Base-by-base conservation (phyloP, 2,113 vertebrate genomes). In the Cyanoramphus novaezelandiae region DNA sequence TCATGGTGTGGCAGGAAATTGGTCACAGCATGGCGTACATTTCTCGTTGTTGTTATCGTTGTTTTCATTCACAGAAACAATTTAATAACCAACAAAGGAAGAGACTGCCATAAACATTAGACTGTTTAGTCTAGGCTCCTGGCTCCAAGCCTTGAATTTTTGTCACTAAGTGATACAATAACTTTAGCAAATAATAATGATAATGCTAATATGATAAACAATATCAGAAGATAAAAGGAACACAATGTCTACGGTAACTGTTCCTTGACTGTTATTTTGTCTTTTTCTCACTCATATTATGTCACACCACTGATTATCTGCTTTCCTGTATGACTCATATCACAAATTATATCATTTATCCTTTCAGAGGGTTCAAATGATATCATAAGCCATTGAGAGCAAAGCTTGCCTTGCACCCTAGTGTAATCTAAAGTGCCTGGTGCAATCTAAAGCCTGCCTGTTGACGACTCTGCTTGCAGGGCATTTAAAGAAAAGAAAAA, bases 21-120 rank as follows among this genome's bases (percentile, higher is more conserved):
- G 72, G 75, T 77, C 91, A 77, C 20, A n/a, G 76, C 84, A 4
- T 82, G 89, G 76, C 43, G 64, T 18, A 33, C 57, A 7, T 90
- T 87, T 90, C 72, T 86, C 24, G 63, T 94, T 25, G 0, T 71
- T 70, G 69, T 90, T 92, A 88, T 94, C 57, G 0, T 53, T 81
- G 81, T 86, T 97, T 96, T 86, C 84, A 86, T 88, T 94, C 84
- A 93, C 71, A 96, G 84, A 87, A 97, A 80, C 53, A 79, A 74
- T 94, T 96, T 93, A 88, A 94, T 85, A 94, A 90, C 23, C 86
- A 82, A 49, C 76, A 88, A 84, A 88, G 86, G 89, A 97, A 97
- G 89, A 87, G 74, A 55, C 62, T 90, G 85, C 69, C 87, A 77
- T 69, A 68, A 96, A 53, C 72, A 70, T 24, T 55, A 60, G 74